phyloP scores from a whole-genome alignment of 2,888 invertebrate species.

The Nomada fabriciana region DNA sequence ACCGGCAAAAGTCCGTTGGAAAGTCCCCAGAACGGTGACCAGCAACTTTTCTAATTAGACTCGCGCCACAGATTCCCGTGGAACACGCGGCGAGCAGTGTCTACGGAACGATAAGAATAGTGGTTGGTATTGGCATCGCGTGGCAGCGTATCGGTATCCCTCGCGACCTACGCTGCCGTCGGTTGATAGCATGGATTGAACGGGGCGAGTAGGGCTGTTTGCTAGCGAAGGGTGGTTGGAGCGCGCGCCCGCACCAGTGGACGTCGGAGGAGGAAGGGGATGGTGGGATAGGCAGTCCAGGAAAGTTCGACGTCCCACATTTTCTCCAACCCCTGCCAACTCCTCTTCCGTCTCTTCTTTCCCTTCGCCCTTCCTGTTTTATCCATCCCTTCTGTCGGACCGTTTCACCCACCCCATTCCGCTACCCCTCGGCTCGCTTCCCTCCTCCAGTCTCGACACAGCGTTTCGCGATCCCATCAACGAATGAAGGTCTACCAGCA shows the following conservation, averaged over 20 bases:
- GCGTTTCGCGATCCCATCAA: constrained; percentile 70
- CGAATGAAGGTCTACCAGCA: constrained; percentile 66
- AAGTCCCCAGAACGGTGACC: not conserved
- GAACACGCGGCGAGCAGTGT: not conserved
- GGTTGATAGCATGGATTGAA: constrained; percentile 9
- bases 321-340: constrained; percentile 70
- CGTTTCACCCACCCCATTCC: not conserved
- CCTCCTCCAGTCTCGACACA: constrained; percentile 28
- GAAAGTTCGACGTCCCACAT: constrained; percentile 80
- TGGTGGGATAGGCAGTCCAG: constrained; percentile 68
- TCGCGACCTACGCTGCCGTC: constrained; percentile 32
- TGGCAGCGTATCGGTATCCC: constrained; percentile 20
- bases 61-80: not conserved
- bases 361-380: constrained; percentile 25
- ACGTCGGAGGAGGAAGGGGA: constrained; percentile 10
- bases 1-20: not conserved
- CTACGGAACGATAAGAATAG: not conserved
- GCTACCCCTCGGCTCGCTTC: not conserved
- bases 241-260: not conserved
- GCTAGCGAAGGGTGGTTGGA: constrained; percentile 29
- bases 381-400: constrained; percentile 37
- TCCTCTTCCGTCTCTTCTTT: constrained; percentile 45
- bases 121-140: not conserved
- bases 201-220: constrained; percentile 31
- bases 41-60: constrained; percentile 9